Conservation (phyloP, 1,140 invertebrate species). For the Sycophaga agraensis region DNA sequence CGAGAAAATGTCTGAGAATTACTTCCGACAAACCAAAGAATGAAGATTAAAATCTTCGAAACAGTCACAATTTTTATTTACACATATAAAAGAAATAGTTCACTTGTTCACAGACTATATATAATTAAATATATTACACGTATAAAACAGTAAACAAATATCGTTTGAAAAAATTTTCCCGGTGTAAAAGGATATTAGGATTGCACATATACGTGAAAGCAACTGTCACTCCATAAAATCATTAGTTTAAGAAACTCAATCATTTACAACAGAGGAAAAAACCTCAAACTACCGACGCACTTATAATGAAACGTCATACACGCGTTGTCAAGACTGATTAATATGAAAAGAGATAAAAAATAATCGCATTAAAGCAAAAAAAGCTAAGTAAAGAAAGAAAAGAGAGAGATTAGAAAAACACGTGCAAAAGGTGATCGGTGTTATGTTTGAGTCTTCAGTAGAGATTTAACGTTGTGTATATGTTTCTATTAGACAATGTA, state of each 20-base stretch:
- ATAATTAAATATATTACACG: background rate
- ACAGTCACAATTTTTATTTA: conserved; percentile 4
- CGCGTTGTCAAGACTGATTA: conserved; percentile 55
- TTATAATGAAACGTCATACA: conserved; percentile 37
- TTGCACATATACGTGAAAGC: no score
- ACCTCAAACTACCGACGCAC: conserved; percentile 41
- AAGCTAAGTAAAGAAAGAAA: conserved; percentile 24
- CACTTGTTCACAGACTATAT: conserved; percentile 11
- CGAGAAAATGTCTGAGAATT: background rate
- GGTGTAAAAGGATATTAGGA: background rate
- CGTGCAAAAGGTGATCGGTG: conserved; percentile 45
- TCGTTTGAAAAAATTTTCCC: conserved; percentile 10
- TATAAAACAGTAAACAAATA: conserved; percentile 26
- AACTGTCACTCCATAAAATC: no score
- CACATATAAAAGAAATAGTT: background rate
- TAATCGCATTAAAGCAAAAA: conserved; percentile 7
- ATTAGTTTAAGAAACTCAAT: no score
- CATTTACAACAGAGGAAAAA: no score
- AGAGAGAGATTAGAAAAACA: background rate
- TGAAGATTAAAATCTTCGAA: background rate
- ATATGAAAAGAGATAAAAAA: conserved; percentile 30
- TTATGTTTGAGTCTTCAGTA: conserved; percentile 58
- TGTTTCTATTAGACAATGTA: conserved; percentile 24
- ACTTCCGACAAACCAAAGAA: conserved; percentile 8
- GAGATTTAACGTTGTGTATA: conserved; percentile 50